phyloP scores from a whole-genome alignment of 2,113 vertebrate species.

The Chrysochloris asiatica region DNA sequence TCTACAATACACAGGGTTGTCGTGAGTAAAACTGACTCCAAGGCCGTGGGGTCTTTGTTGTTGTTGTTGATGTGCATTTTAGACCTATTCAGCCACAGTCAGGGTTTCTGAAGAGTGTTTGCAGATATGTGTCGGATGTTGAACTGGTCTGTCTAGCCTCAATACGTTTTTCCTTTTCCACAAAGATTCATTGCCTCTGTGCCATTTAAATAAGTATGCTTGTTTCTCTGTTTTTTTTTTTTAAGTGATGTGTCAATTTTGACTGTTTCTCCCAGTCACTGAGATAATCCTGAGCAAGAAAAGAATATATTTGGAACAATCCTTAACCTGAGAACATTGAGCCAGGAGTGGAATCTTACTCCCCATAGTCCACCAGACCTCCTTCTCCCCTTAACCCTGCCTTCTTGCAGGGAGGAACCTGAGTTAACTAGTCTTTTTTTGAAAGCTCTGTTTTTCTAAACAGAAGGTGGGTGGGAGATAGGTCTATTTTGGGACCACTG shows the following conservation, averaged over 20 bases:
- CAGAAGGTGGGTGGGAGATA: conserved; percentile 44
- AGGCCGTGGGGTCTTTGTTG: neutral
- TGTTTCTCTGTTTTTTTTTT: no score
- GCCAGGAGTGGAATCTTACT: neutral
- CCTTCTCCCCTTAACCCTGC: neutral
- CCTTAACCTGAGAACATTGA: neutral
- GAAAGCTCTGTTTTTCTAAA: conserved; percentile 16
- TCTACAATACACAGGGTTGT: neutral
- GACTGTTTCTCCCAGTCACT: neutral
- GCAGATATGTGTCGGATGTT: no score
- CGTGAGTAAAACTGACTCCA: neutral
- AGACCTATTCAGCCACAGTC: neutral
- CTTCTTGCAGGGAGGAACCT: neutral
- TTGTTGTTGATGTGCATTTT: neutral
- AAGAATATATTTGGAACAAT: neutral
- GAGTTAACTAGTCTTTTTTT: neutral
- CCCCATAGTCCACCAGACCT: neutral
- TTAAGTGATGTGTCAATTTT: no score
- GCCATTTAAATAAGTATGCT: no score
- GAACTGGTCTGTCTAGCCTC: no score
- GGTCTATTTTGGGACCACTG: conserved; percentile 31
- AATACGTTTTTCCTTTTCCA: no score
- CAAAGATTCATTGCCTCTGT: no score
- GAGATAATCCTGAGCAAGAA: neutral
- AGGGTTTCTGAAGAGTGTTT: no score